These are phyloP conservation scores for Channa striata DNA, from an alignment of 2,797 vertebrate species.

Conservation along the genomic window DNA sequence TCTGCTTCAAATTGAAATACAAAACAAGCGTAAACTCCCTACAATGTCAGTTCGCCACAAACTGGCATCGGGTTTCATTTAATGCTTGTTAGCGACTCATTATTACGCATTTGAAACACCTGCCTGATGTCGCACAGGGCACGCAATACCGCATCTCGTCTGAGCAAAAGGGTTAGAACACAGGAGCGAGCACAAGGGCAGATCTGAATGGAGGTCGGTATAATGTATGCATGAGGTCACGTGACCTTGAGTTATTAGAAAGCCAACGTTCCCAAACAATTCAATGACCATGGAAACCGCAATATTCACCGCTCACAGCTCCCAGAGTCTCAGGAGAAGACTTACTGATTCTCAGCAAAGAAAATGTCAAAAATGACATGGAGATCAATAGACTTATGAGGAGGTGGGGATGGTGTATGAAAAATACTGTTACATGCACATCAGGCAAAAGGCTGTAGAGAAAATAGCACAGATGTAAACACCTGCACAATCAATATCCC, in stretches of 20 bases:
- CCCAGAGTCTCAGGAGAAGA: background rate
- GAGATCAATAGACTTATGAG: constrained; percentile 2
- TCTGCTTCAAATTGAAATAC: constrained; percentile 28
- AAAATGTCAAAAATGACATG: background rate
- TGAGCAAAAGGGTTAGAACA: constrained; percentile 1
- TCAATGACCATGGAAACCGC: background rate
- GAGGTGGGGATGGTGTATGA: background rate
- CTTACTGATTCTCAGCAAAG: background rate
- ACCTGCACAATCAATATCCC: too few species aligned
- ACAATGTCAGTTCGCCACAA: constrained; percentile 45
- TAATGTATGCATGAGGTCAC: constrained; percentile 32
- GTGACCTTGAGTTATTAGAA: constrained; percentile 11
- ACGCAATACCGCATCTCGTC: background rate
- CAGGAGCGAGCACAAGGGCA: constrained; percentile 22
- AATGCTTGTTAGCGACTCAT: constrained; percentile 74
- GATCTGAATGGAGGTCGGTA: constrained; percentile 29
- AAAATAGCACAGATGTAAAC: background rate
- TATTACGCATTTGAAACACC: constrained; percentile 74
- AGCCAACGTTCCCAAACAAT: too few species aligned
- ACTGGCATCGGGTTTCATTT: constrained; percentile 59
- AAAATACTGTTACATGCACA: background rate
- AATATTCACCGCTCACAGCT: background rate
- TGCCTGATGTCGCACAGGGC: background rate
- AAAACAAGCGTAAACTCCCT: constrained; percentile 44
- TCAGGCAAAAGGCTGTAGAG: background rate